Percentiles rank a stretch among this genome's conserved stretches.
Conservation (phyloP, 35 echinoderm and acorn worm genomes). For the Nesometra sesokonis region DNA sequence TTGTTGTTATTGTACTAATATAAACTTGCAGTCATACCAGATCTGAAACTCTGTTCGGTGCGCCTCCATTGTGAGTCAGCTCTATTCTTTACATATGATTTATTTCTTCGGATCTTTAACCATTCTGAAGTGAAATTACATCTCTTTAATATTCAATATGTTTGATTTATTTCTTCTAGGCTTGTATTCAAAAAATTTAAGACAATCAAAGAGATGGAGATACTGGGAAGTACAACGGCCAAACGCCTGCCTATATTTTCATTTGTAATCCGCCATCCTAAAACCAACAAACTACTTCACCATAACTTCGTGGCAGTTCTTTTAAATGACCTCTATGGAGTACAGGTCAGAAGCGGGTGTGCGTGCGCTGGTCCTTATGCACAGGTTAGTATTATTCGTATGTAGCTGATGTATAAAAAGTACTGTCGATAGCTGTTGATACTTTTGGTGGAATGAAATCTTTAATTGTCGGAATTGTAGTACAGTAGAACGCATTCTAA, state of each 20-base stretch:
- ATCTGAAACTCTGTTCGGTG: too few relatives aligned
- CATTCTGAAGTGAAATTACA: too few relatives aligned
- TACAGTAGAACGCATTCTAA: background rate
- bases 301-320: slow-evolving; percentile 85
- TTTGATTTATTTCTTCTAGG: slow-evolving; percentile 23
- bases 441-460: background rate
- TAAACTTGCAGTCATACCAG: too few relatives aligned
- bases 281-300: slow-evolving; percentile 78
- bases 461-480: background rate
- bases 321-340: slow-evolving; percentile 91
- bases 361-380: slow-evolving; percentile 97
- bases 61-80: too few relatives aligned
- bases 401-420: too few relatives aligned
- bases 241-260: slow-evolving; percentile 81
- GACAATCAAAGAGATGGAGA: slow-evolving; percentile 46
- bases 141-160: too few relatives aligned
- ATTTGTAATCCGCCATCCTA: slow-evolving; percentile 65
- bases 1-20: too few relatives aligned
- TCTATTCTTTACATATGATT: too few relatives aligned
- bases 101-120: too few relatives aligned
- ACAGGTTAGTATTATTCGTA: slow-evolving; percentile 39
- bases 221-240: slow-evolving; percentile 55
- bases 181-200: slow-evolving; percentile 70
- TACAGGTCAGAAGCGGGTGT: slow-evolving; percentile 89
- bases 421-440: background rate